Evolutionary conservation across 2,888 invertebrate species (phyloP), one percentile per base, ranked within the genome.

Genomic region (Trichogramma evanescens): DNA sequence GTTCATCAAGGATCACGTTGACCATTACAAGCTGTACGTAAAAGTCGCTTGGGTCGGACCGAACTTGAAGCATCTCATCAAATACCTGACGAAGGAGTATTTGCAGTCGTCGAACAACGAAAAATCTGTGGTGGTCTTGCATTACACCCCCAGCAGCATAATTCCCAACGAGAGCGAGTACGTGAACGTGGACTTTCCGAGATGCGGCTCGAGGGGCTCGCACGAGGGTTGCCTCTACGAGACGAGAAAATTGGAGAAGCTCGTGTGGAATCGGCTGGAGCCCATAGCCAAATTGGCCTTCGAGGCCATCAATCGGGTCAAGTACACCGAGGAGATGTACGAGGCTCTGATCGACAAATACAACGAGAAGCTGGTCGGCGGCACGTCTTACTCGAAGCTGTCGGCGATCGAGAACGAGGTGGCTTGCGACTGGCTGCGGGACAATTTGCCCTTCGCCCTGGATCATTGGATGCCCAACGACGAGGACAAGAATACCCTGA

Each of bases 11-110:
- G 71, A 82, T 0, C 86, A 89, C 67, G 86, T 91, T 48, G 74
- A 80, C 8, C 79, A 82, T 58, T 78, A 85, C 56, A 77, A 82
- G 43, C 77, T 89, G 9, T 82, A 81, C 63, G 84, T 89, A 0
- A 85, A 84, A 70, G 84, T 91, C 0, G 79, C 84, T 5, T 91
- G 89, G 88, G 76, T 91, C 9, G 89, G 88, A 1, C 73, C 80
- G 0, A 78, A 84, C 64, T 78, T 89, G 51, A 76, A 74, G 58
- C 63, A 73, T 5, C 78, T 79, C 0, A 71, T 81, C 0, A 70
- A 74, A 9, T 66, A 70, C 7, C 66, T 85, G n/a, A 76, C 73
- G 26, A 66, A 71, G 2, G 68, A 70, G 44, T 78, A 79, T 61
- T 56, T 63, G 42, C 54, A 66, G 42, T 55, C 64, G 5, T 4